phyloP scores from a whole-genome alignment of 2,797 vertebrate genomes.

The Neosalanx taihuensis region DNA sequence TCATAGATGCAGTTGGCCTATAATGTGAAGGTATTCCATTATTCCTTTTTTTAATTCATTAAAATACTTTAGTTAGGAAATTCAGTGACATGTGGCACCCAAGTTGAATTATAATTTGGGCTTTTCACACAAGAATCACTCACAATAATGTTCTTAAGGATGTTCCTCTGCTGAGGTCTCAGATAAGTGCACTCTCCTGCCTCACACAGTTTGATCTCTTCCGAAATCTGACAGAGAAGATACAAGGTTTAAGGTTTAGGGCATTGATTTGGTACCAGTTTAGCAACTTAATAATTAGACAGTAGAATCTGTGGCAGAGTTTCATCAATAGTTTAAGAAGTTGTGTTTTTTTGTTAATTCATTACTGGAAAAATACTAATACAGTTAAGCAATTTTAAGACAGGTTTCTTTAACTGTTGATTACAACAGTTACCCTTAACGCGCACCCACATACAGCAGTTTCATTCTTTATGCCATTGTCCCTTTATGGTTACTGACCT shows the following conservation, averaged over 20 bases:
- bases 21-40: too few relatives aligned
- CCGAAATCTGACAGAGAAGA: conserved; percentile 70
- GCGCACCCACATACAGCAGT: background rate
- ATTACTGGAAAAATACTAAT: background rate
- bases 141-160: conserved; percentile 76
- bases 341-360: background rate
- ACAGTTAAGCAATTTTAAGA: background rate
- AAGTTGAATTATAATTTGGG: too few relatives aligned
- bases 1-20: too few relatives aligned
- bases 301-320: background rate
- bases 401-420: background rate
- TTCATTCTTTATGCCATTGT: background rate
- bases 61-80: too few relatives aligned
- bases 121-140: conserved; percentile 37
- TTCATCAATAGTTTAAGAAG: background rate
- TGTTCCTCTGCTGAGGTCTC: conserved; percentile 71
- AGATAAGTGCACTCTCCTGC: conserved; percentile 77
- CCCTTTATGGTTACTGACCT: conserved; percentile 61
- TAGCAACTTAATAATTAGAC: background rate
- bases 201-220: conserved; percentile 80
- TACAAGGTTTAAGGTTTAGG: background rate
- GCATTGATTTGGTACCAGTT: background rate
- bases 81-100: too few relatives aligned
- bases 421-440: background rate
- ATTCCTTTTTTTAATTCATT: too few relatives aligned